A percentile compares a stretch with the other conserved stretches of the same genome.
These are phyloP conservation scores for Caenorhabditis inopinata DNA, from an alignment of 1,140 invertebrate genomes.

Conservation along the genomic window DNA sequence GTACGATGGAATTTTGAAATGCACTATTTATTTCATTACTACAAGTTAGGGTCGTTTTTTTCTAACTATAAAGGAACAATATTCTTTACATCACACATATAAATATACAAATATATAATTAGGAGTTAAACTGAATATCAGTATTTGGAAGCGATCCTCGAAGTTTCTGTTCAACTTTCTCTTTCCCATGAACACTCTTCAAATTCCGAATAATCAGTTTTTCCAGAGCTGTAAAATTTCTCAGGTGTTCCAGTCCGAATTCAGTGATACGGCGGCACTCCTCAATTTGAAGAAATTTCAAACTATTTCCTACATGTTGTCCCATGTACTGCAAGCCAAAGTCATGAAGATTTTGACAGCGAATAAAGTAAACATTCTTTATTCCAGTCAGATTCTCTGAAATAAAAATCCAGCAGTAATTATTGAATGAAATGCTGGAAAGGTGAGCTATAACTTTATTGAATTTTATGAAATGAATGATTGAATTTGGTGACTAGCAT, in stretches of 20 bases:
- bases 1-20: neutral
- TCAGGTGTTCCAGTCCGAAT: slow-evolving; percentile 53
- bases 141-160: slow-evolving; percentile 50
- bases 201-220: slow-evolving; percentile 47
- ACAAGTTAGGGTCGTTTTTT: too few relatives aligned
- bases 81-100: too few relatives aligned
- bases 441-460: too few relatives aligned
- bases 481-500: too few relatives aligned
- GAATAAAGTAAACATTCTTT: slow-evolving; percentile 18
- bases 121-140: slow-evolving; percentile 16
- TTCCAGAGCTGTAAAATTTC: slow-evolving; percentile 50
- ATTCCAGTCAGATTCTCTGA: neutral
- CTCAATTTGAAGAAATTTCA: slow-evolving; percentile 50
- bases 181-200: slow-evolving; percentile 51
- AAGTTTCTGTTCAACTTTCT: slow-evolving; percentile 47
- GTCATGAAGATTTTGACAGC: slow-evolving; percentile 54
- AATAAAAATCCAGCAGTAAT: neutral
- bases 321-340: slow-evolving; percentile 54
- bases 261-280: slow-evolving; percentile 55
- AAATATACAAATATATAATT: neutral
- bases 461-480: too few relatives aligned
- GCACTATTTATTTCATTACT: too few relatives aligned
- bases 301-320: slow-evolving; percentile 48
- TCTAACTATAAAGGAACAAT: too few relatives aligned
- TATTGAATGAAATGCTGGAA: neutral